A percentile compares a stretch with the other conserved stretches of the same genome.
Conservation (phyloP, 1,140 invertebrate genomes). For the Zaprionus tsacasi region DNA sequence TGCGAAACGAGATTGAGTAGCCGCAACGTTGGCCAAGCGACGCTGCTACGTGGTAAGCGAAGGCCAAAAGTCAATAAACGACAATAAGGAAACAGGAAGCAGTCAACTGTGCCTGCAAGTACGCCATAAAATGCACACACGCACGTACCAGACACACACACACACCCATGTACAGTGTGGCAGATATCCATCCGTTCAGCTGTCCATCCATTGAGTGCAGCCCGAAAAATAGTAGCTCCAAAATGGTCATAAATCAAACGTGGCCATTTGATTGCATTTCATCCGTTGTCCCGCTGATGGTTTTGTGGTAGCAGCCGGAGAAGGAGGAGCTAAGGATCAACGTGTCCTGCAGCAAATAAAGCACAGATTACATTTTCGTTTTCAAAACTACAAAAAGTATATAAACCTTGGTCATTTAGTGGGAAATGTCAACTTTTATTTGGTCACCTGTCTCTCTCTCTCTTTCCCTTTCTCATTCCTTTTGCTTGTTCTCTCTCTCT, state of each 20-base stretch:
- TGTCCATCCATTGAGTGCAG: constrained; percentile 43
- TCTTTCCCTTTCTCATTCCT: no score
- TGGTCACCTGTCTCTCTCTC: not conserved
- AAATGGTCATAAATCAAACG: constrained; percentile 67
- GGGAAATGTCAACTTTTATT: not conserved
- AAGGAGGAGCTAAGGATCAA: not conserved
- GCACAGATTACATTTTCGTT: not conserved
- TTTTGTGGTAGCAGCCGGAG: constrained; percentile 1
- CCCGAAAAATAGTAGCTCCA: constrained; percentile 12
- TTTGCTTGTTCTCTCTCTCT: no score
- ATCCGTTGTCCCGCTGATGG: constrained; percentile 25
- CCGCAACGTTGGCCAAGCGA: constrained; percentile 10
- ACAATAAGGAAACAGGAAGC: constrained; percentile 48
- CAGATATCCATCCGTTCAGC: not conserved
- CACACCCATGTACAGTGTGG: not conserved
- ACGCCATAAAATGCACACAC: constrained; percentile 63
- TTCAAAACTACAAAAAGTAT: not conserved
- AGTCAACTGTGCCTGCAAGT: constrained; percentile 22
- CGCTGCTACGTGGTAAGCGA: constrained; percentile 52
- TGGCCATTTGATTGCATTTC: constrained; percentile 70
- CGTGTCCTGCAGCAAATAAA: constrained; percentile 6
- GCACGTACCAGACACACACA: constrained; percentile 6
- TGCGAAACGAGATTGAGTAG: constrained; percentile 50
- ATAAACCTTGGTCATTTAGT: not conserved
- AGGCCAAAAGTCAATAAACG: constrained; percentile 59